phyloP scores from a whole-genome alignment of 2,113 vertebrate species.

The Saiga tatarica region DNA sequence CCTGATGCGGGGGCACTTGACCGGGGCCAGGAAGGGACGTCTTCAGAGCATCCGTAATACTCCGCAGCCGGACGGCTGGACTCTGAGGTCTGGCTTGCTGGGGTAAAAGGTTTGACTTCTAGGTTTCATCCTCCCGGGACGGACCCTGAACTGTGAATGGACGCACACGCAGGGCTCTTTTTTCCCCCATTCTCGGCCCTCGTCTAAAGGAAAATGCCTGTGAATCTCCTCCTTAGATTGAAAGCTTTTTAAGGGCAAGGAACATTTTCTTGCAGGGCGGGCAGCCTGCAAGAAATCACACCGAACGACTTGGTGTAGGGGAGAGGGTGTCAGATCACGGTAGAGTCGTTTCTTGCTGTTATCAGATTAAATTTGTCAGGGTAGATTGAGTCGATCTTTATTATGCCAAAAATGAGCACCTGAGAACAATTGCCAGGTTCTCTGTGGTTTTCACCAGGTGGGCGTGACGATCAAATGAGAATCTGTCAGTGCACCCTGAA shows the following conservation, averaged over 20 bases:
- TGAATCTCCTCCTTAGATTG: background rate
- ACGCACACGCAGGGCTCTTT: too few relatives aligned
- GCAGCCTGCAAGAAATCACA: background rate
- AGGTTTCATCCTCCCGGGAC: background rate
- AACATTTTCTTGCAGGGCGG: too few relatives aligned
- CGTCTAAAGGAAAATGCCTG: background rate
- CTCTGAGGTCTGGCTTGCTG: background rate
- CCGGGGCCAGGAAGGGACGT: background rate
- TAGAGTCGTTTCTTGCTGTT: background rate
- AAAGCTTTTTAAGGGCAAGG: background rate
- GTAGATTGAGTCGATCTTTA: background rate
- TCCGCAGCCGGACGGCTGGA: background rate
- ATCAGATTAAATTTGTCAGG: background rate
- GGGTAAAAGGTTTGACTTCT: background rate
- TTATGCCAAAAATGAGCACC: background rate
- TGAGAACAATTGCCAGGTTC: background rate
- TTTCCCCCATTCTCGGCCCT: accelerated
- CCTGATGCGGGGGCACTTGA: background rate
- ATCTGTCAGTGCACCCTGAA: background rate
- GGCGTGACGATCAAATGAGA: background rate
- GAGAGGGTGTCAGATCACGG: background rate
- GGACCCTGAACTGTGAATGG: background rate
- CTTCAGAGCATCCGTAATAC: background rate
- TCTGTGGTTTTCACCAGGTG: background rate
- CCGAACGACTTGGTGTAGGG: background rate